Evolutionary conservation across 1,140 invertebrate genomes (phyloP), one percentile per base, ranked within the genome.

Genomic region (Cecropterus lyciades): DNA sequence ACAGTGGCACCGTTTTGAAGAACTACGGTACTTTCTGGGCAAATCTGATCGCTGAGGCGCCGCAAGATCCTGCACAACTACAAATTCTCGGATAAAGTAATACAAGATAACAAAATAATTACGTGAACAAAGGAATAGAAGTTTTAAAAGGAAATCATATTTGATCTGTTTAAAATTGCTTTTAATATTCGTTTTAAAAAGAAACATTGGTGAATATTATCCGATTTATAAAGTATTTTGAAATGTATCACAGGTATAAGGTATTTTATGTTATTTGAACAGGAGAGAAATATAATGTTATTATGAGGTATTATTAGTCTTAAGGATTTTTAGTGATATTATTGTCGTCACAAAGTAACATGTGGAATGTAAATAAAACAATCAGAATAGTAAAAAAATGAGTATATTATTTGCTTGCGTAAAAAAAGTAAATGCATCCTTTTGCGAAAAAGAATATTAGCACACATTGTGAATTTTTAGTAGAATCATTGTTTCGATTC

Each of bases 11-110:
- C 7, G 93, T 96, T 20, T 76, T 96, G 56, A 95, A 96, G 85
- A 94, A 95, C 46, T 96, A 96, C 76, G 93, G 93, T 10, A 95
- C 93, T 10, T 96, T 95, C 79, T 96, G 96, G 96, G 93, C 94
- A 14, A 93, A 96, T 43, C 83, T 95, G 3, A 85, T 94, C 10
- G 93, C 93, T 0, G 87, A 93, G 60, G 92, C 92, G 11, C 91
- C 88, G 5, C 82, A 87, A 59, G 84, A 92, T 17, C 85, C 86
- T 0, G 46, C 65, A 2, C 78, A 86, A 20, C 70, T 90, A 14
- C 89, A 90, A 77, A 52, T 83, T 30, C 69, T 91, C 11, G 82
- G 83, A 14, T 65, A 68, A 51, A 42, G 52, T 63, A n/a, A 42
- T 15, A 5, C 3, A 43, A n/a, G 40, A 14, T 4, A 11, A 43